Evolutionary conservation across 2,797 vertebrate genomes (phyloP).

Genomic region (Myotis vivesi): DNA sequence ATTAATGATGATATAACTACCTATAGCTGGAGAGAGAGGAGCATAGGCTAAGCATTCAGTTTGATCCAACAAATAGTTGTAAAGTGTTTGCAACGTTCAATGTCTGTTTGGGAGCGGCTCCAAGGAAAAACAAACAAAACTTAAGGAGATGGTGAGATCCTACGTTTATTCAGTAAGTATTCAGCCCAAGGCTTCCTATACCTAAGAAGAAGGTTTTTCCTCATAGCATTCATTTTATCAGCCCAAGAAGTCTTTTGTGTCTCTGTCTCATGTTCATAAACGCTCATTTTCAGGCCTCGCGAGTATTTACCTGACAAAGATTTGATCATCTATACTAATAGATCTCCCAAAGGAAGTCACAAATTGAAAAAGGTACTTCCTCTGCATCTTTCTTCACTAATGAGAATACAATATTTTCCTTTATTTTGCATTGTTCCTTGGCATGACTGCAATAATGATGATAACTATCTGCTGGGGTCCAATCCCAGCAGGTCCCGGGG

Average conservation of each 20-base stretch:
- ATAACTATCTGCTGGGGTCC: too few relatives aligned
- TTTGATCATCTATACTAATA: neutral
- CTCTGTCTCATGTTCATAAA: conserved; percentile 47
- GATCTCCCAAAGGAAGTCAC: conserved; percentile 55
- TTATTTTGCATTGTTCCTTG: neutral
- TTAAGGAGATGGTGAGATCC: neutral
- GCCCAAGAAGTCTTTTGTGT: neutral
- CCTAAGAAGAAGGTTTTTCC: neutral
- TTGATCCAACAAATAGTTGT: neutral
- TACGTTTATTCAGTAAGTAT: neutral
- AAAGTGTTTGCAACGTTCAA: neutral
- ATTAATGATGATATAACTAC: neutral
- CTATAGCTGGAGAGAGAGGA: neutral
- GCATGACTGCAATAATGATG: neutral
- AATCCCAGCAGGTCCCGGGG: too few relatives aligned
- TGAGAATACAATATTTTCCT: neutral
- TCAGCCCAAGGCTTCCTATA: neutral
- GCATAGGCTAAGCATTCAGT: neutral
- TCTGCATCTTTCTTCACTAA: conserved; percentile 26
- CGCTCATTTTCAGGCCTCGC: conserved; percentile 60
- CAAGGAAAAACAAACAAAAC: neutral
- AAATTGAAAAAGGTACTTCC: neutral
- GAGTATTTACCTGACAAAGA: conserved; percentile 36
- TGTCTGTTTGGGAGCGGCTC: neutral
- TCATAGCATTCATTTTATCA: neutral